phyloP scores from a whole-genome alignment of 2,888 invertebrate species.

The Melanostoma mellinum region DNA sequence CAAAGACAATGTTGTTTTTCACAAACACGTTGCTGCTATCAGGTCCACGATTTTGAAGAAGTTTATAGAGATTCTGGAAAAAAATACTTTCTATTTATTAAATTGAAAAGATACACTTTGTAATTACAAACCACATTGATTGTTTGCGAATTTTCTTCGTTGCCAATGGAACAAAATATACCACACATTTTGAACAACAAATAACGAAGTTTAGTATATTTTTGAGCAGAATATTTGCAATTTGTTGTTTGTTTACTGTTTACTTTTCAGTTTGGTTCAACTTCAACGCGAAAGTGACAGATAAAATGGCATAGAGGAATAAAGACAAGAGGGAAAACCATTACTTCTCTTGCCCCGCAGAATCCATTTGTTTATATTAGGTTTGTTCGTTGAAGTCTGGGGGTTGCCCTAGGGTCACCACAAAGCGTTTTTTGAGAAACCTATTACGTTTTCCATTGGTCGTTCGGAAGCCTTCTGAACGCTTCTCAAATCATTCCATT shows the following conservation, averaged over 20 bases:
- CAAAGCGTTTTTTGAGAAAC: too few species aligned
- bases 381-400: too few species aligned
- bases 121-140: slow-evolving; percentile 27
- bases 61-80: slow-evolving; percentile 28
- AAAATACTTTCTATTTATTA: not conserved
- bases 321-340: too few species aligned
- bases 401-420: too few species aligned
- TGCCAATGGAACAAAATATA: slow-evolving; percentile 55
- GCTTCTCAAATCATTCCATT: too few species aligned
- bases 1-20: slow-evolving; percentile 74
- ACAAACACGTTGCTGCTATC: slow-evolving; percentile 9
- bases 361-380: too few species aligned
- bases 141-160: not conserved
- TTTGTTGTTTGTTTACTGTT: not conserved
- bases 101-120: not conserved
- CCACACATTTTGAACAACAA: slow-evolving; percentile 50
- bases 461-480: too few species aligned
- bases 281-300: too few species aligned
- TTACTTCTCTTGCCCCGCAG: too few species aligned
- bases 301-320: too few species aligned
- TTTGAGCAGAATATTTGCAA: not conserved
- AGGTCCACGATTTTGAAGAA: slow-evolving; percentile 55
- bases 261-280: not conserved
- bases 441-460: too few species aligned
- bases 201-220: not conserved